phyloP scores from a whole-genome alignment of 2,797 vertebrate species.

The Tragopan temminckii region DNA sequence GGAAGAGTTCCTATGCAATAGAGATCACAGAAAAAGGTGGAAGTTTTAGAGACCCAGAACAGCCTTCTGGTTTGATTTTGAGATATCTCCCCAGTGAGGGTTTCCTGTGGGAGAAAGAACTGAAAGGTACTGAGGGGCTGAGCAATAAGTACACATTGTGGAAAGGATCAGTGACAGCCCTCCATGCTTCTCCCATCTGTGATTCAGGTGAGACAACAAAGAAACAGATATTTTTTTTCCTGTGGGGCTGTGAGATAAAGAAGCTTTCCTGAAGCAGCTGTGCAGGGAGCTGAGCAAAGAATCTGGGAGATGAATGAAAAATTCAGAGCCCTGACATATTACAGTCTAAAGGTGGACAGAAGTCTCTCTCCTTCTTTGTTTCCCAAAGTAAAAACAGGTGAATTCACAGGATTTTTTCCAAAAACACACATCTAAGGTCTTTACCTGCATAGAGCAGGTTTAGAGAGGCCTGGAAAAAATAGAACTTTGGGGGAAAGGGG shows the following conservation, averaged over 20 bases:
- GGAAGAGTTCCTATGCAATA: neutral
- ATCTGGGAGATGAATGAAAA: neutral
- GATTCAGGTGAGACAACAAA: neutral
- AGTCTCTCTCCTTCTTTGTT: neutral
- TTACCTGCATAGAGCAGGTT: neutral
- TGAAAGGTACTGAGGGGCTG: neutral
- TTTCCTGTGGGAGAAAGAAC: neutral
- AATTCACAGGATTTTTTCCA: neutral
- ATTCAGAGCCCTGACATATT: neutral
- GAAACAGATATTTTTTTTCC: neutral
- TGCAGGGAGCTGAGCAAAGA: neutral
- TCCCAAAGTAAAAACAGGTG: neutral
- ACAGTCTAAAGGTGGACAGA: neutral
- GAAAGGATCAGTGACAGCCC: neutral
- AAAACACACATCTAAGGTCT: neutral
- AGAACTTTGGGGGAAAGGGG: neutral
- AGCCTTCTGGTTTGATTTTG: neutral
- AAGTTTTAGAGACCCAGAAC: neutral
- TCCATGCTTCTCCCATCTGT: neutral
- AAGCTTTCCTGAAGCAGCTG: neutral
- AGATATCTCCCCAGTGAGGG: neutral
- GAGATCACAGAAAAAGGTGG: rapidly evolving
- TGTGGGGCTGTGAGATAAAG: neutral
- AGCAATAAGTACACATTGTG: neutral
- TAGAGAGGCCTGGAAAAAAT: neutral